A percentile compares a stretch with the other conserved stretches of the same genome.
Evolutionary conservation across 2,888 invertebrate genomes (phyloP).

Genomic region (Timema podura): DNA sequence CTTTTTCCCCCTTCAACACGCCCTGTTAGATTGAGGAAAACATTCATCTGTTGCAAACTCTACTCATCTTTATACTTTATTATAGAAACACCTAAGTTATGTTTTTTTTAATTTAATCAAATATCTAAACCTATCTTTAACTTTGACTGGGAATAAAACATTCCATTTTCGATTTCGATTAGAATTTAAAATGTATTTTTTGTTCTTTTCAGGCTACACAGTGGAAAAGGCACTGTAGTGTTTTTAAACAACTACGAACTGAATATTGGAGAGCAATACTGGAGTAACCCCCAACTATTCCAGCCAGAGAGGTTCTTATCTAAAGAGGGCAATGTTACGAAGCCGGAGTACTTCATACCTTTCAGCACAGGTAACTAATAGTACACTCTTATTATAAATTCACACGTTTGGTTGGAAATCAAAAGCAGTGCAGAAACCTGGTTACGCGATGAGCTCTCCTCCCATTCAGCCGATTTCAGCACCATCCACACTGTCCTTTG

Average conservation of each 20-base stretch:
- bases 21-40: too few relatives aligned
- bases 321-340: slow-evolving; percentile 47
- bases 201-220: slow-evolving; percentile 52
- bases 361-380: slow-evolving; percentile 66
- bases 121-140: neutral
- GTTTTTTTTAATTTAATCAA: neutral
- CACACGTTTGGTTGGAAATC: too few relatives aligned
- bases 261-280: slow-evolving; percentile 68
- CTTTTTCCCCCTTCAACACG: too few relatives aligned
- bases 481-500: too few relatives aligned
- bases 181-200: neutral
- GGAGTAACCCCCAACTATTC: slow-evolving; percentile 68
- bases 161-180: too few relatives aligned
- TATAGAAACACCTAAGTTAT: neutral
- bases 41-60: too few relatives aligned
- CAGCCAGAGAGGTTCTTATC: slow-evolving; percentile 72
- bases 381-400: too few relatives aligned
- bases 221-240: slow-evolving; percentile 75
- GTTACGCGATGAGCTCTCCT: too few relatives aligned
- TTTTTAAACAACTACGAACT: slow-evolving; percentile 81
- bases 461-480: too few relatives aligned
- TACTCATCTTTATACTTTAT: neutral
- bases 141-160: too few relatives aligned
- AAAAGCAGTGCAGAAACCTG: too few relatives aligned
- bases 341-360: slow-evolving; percentile 71